A percentile compares a stretch with the other conserved stretches of the same genome.
phyloP scores from a whole-genome alignment of 2,797 vertebrate species.

The Gobio occitaniae region DNA sequence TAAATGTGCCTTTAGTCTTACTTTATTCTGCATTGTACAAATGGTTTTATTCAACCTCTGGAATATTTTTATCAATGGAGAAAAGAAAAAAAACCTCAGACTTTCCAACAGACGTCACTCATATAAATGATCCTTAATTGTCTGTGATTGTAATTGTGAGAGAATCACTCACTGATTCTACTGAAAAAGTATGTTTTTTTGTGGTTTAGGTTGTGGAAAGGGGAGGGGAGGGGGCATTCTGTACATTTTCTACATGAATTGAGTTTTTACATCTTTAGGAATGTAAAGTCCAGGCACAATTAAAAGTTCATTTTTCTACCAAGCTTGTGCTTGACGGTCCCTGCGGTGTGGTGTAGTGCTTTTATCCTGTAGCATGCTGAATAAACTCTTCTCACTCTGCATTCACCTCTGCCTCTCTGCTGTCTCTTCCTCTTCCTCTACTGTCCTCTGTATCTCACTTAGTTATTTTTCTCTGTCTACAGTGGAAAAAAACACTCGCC shows the following conservation, averaged over 20 bases:
- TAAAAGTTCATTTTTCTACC: conserved; percentile 96
- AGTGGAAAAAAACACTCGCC: conserved; percentile 71
- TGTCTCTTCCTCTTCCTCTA: conserved; percentile 75
- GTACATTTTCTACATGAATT: conserved; percentile 92
- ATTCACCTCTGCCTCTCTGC: conserved; percentile 90
- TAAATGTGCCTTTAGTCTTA: conserved; percentile 97
- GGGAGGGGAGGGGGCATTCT: conserved; percentile 71
- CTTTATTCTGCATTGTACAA: conserved; percentile 67
- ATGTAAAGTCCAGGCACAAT: conserved; percentile 93
- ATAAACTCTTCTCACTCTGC: conserved; percentile 96
- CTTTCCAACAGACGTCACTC: conserved; percentile 30
- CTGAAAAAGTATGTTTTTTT: conserved; percentile 18
- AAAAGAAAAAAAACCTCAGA: not conserved
- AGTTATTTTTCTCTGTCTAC: conserved; percentile 71
- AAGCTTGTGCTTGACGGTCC: conserved; percentile 83
- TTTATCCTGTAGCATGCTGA: conserved; percentile 92
- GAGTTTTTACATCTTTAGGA: conserved; percentile 91
- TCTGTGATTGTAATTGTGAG: conserved; percentile 21
- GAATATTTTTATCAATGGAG: conserved; percentile 72
- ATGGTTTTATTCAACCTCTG: conserved; percentile 55
- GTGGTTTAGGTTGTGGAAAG: conserved; percentile 24
- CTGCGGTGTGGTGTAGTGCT: conserved; percentile 84
- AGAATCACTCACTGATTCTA: not conserved
- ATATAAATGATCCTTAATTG: conserved; percentile 23
- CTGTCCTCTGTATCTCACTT: conserved; percentile 51